Conservation (phyloP, 1,140 invertebrate genomes). For the Drosophila kohkoa region DNA sequence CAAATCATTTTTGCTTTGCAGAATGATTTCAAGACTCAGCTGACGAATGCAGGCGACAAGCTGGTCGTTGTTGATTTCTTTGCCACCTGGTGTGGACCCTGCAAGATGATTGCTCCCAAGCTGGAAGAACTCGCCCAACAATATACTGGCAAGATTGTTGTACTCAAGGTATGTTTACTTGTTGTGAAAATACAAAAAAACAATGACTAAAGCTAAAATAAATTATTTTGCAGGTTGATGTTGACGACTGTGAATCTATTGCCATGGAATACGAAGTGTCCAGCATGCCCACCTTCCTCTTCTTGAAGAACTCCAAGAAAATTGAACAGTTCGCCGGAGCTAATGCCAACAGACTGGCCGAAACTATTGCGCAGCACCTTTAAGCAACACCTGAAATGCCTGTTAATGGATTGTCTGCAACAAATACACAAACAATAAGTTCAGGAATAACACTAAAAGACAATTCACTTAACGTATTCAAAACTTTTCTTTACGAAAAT, state of each 20-base stretch:
- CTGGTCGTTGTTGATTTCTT: constrained; percentile 96
- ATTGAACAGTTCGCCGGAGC: constrained; percentile 92
- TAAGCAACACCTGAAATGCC: constrained; percentile 39
- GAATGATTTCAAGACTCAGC: constrained; percentile 90
- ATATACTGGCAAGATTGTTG: constrained; percentile 86
- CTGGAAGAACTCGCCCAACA: constrained; percentile 88
- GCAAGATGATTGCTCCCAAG: constrained; percentile 95
- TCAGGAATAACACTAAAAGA: constrained; percentile 21
- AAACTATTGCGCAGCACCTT: constrained; percentile 58
- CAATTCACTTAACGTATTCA: constrained; percentile 43
- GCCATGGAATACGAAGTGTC: constrained; percentile 92
- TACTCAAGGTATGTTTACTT: constrained; percentile 86
- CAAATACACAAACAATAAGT: neutral
- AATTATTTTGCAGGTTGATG: constrained; percentile 90
- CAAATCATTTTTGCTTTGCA: constrained; percentile 83
- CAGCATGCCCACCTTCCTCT: constrained; percentile 97
- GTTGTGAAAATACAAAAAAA: neutral
- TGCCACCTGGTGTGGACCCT: constrained; percentile 94
- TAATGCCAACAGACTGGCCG: constrained; percentile 89
- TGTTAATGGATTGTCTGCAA: constrained; percentile 29
- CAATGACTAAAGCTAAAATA: neutral
- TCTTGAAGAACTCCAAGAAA: constrained; percentile 91
- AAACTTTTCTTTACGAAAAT: constrained; percentile 55
- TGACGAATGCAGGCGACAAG: constrained; percentile 91
- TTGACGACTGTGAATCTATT: constrained; percentile 95